These are phyloP conservation scores for Tamandua tetradactyla DNA, from an alignment of 2,797 vertebrate genomes.

Conservation along the genomic window DNA sequence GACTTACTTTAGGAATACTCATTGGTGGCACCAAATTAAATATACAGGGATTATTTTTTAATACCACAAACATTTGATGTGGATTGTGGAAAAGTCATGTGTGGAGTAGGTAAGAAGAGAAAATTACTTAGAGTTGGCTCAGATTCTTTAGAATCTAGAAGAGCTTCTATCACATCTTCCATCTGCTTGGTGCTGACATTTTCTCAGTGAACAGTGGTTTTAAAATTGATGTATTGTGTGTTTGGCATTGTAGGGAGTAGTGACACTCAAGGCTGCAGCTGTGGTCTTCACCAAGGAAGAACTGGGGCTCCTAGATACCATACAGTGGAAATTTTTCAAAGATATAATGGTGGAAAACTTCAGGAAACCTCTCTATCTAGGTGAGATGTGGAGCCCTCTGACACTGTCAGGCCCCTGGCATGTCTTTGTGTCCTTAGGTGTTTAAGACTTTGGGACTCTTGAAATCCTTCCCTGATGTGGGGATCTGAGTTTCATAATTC, in stretches of 20 bases:
- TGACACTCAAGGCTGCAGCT: neutral
- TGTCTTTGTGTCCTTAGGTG: neutral
- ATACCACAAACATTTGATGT: neutral
- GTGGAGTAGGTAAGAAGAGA: neutral
- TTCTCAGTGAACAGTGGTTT: neutral
- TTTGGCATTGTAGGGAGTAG: neutral
- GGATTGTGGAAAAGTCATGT: neutral
- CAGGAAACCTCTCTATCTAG: neutral
- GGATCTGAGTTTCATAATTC: neutral
- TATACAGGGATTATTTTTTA: neutral
- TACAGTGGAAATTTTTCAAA: neutral
- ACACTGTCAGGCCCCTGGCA: neutral
- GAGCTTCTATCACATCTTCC: neutral
- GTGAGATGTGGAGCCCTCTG: neutral
- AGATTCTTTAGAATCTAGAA: neutral
- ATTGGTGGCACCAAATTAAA: neutral
- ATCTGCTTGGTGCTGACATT: neutral
- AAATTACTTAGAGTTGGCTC: neutral
- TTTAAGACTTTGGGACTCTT: neutral
- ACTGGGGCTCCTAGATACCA: too few species aligned
- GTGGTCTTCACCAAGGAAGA: too few species aligned
- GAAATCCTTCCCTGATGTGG: neutral
- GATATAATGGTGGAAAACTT: neutral
- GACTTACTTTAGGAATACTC: neutral
- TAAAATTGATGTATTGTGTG: neutral